A percentile compares a stretch with the other conserved stretches of the same genome.
Conservation (phyloP, 2,888 invertebrate genomes). For the Himalopsyche japonica region DNA sequence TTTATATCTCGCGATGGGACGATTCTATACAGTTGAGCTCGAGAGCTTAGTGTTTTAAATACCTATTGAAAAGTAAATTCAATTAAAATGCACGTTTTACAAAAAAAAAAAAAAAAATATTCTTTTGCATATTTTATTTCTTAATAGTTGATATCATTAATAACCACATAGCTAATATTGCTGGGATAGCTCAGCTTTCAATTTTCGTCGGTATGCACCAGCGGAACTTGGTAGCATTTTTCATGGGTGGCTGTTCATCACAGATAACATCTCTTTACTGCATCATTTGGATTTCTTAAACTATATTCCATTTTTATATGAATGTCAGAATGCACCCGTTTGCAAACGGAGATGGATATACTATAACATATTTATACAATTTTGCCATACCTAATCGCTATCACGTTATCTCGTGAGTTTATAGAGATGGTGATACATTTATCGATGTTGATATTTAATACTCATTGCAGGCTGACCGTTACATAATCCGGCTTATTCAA, state of each 20-base stretch:
- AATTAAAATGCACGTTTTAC: no score
- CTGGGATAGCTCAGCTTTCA: not conserved
- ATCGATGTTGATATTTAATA: no score
- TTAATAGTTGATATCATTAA: no score
- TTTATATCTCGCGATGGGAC: not conserved
- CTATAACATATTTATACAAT: not conserved
- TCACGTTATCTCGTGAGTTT: no score
- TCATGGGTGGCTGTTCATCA: slow-evolving; percentile 19
- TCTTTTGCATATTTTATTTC: no score
- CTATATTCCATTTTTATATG: not conserved
- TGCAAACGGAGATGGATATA: not conserved
- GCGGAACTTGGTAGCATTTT: slow-evolving; percentile 22
- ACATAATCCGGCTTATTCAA: no score
- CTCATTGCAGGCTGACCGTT: no score
- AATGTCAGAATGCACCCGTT: not conserved
- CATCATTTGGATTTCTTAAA: not conserved
- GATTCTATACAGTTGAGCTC: not conserved
- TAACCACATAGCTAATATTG: not conserved
- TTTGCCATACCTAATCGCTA: no score
- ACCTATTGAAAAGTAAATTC: no score
- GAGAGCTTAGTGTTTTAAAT: no score
- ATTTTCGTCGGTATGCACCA: not conserved
- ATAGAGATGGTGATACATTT: no score
- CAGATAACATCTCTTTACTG: not conserved
- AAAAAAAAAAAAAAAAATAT: no score